Conservation (phyloP, 2,113 vertebrate species). For the Pelodiscus sinensis region DNA sequence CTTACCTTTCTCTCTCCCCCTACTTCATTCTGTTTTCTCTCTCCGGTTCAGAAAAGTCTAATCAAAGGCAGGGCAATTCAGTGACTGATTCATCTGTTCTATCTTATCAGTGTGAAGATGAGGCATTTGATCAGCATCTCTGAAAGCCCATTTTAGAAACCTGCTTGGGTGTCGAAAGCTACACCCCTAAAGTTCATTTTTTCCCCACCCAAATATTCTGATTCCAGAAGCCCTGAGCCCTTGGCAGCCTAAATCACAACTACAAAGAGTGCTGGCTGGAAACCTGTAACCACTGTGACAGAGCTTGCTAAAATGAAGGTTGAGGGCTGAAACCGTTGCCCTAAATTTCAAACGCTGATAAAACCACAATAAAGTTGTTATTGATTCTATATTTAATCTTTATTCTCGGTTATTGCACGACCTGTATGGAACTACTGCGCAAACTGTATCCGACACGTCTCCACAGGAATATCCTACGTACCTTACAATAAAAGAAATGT, state of each 20-base stretch:
- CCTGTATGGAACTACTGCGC: conserved; percentile 61
- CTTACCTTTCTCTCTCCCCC: background rate
- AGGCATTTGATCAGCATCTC: background rate
- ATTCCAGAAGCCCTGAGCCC: background rate
- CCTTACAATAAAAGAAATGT: conserved; percentile 61
- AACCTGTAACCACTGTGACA: conserved; percentile 22
- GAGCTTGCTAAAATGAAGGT: conserved; percentile 56
- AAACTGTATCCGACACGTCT: conserved; percentile 57
- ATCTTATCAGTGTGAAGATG: background rate
- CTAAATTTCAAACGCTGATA: conserved; percentile 35
- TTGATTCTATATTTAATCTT: conserved; percentile 51
- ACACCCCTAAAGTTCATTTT: background rate
- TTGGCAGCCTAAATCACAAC: background rate
- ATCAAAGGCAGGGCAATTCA: background rate
- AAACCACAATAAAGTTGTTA: conserved; percentile 24
- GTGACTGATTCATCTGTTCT: background rate
- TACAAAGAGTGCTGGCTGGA: conserved; percentile 7
- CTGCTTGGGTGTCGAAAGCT: background rate
- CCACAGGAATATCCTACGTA: conserved; percentile 45
- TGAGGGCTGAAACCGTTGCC: conserved; percentile 47
- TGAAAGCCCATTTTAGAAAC: background rate
- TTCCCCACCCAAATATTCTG: background rate
- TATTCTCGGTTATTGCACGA: conserved; percentile 67
- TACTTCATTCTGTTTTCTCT: rapidly evolving
- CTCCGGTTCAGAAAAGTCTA: background rate